Percentiles rank a stretch among this genome's conserved stretches.
phyloP scores from a whole-genome alignment of 2,113 vertebrate genomes.

The Myrmophylax atrothorax region DNA sequence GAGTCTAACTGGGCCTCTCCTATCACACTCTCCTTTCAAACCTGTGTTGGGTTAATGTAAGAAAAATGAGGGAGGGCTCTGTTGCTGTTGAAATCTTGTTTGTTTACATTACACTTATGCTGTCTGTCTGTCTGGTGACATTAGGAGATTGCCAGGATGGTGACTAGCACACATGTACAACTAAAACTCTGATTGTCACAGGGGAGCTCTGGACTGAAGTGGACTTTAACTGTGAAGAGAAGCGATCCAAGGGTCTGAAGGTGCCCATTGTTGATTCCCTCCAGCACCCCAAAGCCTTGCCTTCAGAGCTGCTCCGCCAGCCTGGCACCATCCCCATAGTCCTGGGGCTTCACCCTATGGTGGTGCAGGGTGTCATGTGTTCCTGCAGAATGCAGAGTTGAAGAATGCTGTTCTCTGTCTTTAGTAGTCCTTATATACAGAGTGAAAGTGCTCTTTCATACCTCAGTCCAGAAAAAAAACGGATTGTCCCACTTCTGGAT shows the following conservation, averaged over 20 bases:
- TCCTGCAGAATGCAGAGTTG: background rate
- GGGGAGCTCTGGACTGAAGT: background rate
- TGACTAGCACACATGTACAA: rapidly evolving
- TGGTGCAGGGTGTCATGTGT: background rate
- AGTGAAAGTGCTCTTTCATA: background rate
- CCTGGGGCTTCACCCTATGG: rapidly evolving
- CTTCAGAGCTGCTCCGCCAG: background rate
- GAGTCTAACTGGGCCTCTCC: background rate
- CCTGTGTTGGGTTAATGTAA: background rate
- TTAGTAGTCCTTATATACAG: background rate
- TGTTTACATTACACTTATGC: background rate
- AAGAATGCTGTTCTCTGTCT: background rate
- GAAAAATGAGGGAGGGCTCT: background rate
- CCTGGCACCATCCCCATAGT: background rate
- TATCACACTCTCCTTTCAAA: background rate
- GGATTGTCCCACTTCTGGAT: background rate
- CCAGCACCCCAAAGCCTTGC: rapidly evolving
- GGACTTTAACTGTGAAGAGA: background rate
- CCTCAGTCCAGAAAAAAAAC: background rate
- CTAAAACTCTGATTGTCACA: background rate
- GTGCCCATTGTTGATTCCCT: background rate
- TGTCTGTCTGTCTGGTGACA: too few relatives aligned
- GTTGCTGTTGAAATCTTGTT: background rate
- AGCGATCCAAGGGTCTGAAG: background rate
- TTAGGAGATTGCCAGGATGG: background rate